Evolutionary conservation across 1,140 invertebrate genomes (phyloP).

Genomic region (Camponotus floridanus): DNA sequence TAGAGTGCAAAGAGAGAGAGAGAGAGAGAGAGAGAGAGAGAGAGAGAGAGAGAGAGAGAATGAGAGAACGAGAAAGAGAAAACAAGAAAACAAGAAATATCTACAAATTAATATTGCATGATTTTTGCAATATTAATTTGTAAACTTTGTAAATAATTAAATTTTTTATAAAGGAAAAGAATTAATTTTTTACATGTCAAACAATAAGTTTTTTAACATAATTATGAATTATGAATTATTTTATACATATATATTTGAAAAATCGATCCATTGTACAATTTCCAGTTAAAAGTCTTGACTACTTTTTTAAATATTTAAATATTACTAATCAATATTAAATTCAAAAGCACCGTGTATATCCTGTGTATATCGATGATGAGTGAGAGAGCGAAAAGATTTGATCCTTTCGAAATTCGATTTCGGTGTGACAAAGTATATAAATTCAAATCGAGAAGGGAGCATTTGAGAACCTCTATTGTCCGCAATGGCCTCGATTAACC

Average conservation of each 20-base stretch:
- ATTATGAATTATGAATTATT: conserved; percentile 12
- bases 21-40: not conserved
- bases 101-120: not conserved
- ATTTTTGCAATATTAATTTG: not conserved
- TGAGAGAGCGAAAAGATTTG: not conserved
- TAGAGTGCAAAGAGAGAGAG: not conserved
- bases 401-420: not conserved
- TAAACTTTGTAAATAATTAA: conserved; percentile 1
- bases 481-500: conserved; percentile 81
- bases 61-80: no score
- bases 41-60: no score
- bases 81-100: no score
- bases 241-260: not conserved
- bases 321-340: not conserved
- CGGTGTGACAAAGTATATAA: not conserved
- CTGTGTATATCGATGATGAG: not conserved
- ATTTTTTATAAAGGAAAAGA: not conserved
- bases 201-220: conserved; percentile 4
- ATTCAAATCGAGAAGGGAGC: conserved; percentile 12
- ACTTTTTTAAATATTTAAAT: not conserved
- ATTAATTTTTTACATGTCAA: conserved; percentile 5
- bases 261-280: not conserved
- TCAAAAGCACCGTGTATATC: not conserved
- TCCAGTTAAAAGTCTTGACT: not conserved
- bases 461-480: conserved; percentile 79